A percentile compares a stretch with the other conserved stretches of the same genome.
Conservation (phyloP, 1,140 invertebrate species). For the Calliopsis andreniformis region DNA sequence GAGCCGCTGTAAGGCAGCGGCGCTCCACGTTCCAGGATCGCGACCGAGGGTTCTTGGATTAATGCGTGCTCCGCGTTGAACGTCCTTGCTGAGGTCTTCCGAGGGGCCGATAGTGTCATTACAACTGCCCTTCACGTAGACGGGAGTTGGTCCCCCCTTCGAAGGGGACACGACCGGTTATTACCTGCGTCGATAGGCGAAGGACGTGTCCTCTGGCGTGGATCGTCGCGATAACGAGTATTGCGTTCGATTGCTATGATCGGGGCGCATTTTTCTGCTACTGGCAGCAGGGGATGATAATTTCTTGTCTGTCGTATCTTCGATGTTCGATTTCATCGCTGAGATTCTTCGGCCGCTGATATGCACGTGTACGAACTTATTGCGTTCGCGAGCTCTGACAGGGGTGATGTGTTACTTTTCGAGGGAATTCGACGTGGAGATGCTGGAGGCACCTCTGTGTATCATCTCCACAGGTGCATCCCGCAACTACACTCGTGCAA, state of each 20-base stretch:
- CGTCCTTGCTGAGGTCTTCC: too few species aligned
- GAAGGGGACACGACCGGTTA: conserved; percentile 8
- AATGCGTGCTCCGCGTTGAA: background rate
- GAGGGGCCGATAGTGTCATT: too few species aligned
- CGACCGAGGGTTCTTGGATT: conserved; percentile 52
- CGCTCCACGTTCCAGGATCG: conserved; percentile 30
- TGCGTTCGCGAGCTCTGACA: background rate
- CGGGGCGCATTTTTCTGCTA: background rate
- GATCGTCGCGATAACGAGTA: background rate
- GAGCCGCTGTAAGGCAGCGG: conserved; percentile 7
- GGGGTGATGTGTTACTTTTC: background rate
- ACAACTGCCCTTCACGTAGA: background rate
- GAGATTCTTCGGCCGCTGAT: background rate
- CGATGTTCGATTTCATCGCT: conserved; percentile 15
- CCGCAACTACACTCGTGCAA: too few species aligned
- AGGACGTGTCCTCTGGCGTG: background rate
- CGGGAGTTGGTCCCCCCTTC: background rate
- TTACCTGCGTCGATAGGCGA: background rate
- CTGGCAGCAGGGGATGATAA: background rate
- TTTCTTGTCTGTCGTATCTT: conserved; percentile 1
- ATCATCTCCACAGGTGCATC: too few species aligned
- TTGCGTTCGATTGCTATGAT: conserved; percentile 3
- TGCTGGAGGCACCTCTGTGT: too few species aligned
- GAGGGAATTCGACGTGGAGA: too few species aligned
- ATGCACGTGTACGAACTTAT: too few species aligned